phyloP scores from a whole-genome alignment of 2,888 invertebrate species.

The Bembecia ichneumoniformis region DNA sequence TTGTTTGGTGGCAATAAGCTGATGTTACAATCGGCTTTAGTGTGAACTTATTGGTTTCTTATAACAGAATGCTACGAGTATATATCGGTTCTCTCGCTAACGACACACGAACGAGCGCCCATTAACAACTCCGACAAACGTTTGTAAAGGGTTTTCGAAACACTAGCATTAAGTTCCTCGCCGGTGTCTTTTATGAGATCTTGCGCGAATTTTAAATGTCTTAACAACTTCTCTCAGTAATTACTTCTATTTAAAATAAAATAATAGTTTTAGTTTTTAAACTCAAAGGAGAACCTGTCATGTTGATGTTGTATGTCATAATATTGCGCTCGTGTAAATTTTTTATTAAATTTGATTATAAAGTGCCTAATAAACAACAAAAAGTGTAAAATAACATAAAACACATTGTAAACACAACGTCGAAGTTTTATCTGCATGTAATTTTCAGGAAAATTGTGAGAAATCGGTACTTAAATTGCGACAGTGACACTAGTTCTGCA shows the following conservation, averaged over 20 bases:
- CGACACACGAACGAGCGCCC: neutral
- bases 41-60: constrained; percentile 45
- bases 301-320: no score
- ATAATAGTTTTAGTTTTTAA: no score
- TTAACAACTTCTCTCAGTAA: neutral
- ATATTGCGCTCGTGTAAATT: no score
- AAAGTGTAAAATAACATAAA: no score
- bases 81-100: constrained; percentile 1
- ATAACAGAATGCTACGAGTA: constrained; percentile 33
- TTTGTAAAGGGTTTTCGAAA: neutral
- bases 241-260: neutral
- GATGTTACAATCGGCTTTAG: constrained; percentile 58
- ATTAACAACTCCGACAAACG: neutral
- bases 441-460: no score
- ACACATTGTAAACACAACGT: no score
- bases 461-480: no score
- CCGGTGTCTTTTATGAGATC: neutral
- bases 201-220: neutral
- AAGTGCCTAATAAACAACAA: no score
- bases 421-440: no score
- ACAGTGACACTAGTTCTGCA: no score
- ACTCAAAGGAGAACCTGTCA: no score
- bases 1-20: constrained; percentile 63
- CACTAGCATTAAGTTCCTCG: neutral
- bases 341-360: no score